Percentiles rank a stretch among this genome's conserved stretches.
These are phyloP conservation scores for Drosophila nr. fundita DNA, from an alignment of 2,888 invertebrate genomes.

Conservation along the genomic window DNA sequence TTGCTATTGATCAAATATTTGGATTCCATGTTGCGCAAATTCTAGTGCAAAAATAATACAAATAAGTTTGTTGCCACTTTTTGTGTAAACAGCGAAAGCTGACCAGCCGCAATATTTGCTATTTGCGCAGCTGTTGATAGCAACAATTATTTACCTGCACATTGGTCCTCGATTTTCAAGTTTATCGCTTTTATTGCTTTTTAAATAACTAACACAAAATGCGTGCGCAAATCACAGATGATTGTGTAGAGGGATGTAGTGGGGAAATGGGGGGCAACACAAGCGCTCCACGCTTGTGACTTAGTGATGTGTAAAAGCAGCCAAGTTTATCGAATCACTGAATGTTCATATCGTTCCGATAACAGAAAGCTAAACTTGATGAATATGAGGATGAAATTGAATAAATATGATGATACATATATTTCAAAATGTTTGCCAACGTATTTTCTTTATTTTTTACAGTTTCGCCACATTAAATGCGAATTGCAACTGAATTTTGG, in stretches of 20 bases:
- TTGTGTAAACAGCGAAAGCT: not conserved
- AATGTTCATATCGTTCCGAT: not conserved
- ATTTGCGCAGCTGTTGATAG: not conserved
- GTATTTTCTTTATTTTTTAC: not conserved
- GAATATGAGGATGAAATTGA: not conserved
- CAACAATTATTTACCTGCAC: slow-evolving; percentile 17
- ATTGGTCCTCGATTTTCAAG: slow-evolving; percentile 21
- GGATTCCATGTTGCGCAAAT: slow-evolving; percentile 50
- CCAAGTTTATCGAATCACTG: not conserved
- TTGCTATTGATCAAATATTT: slow-evolving; percentile 48
- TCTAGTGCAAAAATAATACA: slow-evolving; percentile 16
- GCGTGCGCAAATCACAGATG: not conserved
- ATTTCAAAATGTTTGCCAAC: not conserved
- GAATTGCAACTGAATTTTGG: not conserved
- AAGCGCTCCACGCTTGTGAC: slow-evolving; percentile 23
- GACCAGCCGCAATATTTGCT: not conserved
- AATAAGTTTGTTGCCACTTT: not conserved
- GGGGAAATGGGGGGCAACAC: not conserved
- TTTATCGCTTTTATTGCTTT: slow-evolving; percentile 30
- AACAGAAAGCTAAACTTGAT: not conserved
- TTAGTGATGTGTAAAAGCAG: slow-evolving; percentile 13
- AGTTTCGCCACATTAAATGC: not conserved
- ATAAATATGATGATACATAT: not conserved
- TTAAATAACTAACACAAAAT: slow-evolving; percentile 16
- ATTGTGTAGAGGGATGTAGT: rapidly evolving